Conservation (phyloP, 37 sponge, comb jelly and placozoan species). For the Amphimedon queenslandica region DNA sequence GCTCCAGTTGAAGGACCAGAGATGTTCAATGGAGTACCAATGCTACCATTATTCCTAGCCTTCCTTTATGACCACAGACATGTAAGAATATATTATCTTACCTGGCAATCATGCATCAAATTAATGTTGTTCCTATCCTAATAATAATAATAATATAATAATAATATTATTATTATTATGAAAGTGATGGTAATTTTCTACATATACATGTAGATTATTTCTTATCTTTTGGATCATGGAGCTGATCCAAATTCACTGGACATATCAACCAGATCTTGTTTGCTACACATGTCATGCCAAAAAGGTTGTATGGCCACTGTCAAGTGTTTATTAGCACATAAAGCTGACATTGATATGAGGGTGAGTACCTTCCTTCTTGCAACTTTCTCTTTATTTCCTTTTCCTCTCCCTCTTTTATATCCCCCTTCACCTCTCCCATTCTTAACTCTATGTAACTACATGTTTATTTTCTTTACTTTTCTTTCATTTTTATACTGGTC, state of each 20-base stretch:
- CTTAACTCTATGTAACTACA: neutral
- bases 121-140: no score
- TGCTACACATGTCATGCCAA: slow-evolving; percentile 56
- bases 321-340: slow-evolving; percentile 37
- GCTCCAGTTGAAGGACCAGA: slow-evolving; percentile 32
- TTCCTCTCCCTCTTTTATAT: neutral
- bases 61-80: slow-evolving; percentile 68
- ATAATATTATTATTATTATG: no score
- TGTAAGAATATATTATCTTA: slow-evolving; percentile 7
- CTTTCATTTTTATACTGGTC: no score
- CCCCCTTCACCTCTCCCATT: neutral
- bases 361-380: slow-evolving; percentile 1
- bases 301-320: slow-evolving; percentile 31
- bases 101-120: neutral
- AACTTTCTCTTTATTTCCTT: no score
- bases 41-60: slow-evolving; percentile 57
- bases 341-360: slow-evolving; percentile 52
- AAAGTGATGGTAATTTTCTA: neutral
- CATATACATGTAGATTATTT: slow-evolving; percentile 30
- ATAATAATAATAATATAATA: no score
- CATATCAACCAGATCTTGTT: slow-evolving; percentile 25
- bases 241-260: slow-evolving; percentile 59
- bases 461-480: no score
- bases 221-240: slow-evolving; percentile 50
- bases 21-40: slow-evolving; percentile 7